Conservation (phyloP, 2,797 vertebrate genomes). For the Cuniculus paca region DNA sequence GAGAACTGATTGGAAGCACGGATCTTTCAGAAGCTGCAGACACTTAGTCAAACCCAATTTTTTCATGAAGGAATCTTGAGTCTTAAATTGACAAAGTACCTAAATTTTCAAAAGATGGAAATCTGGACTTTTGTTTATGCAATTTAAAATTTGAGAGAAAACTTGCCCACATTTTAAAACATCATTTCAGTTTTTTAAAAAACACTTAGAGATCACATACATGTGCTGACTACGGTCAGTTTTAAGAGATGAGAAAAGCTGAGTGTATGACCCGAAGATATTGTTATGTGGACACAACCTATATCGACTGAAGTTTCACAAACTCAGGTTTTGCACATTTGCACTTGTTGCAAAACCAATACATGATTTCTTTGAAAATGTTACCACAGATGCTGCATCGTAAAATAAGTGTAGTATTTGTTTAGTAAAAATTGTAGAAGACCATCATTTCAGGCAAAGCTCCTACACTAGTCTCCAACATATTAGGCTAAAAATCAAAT, state of each 20-base stretch:
- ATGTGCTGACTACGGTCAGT: neutral
- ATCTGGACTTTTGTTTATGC: neutral
- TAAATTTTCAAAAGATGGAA: slow-evolving; percentile 11
- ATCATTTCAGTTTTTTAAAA: neutral
- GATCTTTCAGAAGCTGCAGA: neutral
- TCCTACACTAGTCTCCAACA: neutral
- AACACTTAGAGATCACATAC: neutral
- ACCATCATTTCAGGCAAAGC: neutral
- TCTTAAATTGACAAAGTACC: neutral
- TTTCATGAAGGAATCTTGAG: slow-evolving; percentile 7
- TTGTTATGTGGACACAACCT: slow-evolving; percentile 7
- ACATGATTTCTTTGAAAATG: neutral
- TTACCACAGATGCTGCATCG: neutral
- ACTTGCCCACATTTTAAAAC: neutral
- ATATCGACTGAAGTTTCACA: neutral
- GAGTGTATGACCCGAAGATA: neutral
- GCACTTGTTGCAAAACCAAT: neutral
- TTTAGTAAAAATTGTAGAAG: neutral
- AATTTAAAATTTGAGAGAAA: neutral
- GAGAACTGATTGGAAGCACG: neutral
- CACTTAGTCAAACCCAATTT: neutral
- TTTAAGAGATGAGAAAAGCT: neutral
- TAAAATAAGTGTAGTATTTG: neutral
- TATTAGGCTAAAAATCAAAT: neutral
- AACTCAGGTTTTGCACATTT: neutral